A percentile compares a stretch with the other conserved stretches of the same genome.
Conservation (phyloP, 2,113 vertebrate genomes). For the Cygnus buccinator region DNA sequence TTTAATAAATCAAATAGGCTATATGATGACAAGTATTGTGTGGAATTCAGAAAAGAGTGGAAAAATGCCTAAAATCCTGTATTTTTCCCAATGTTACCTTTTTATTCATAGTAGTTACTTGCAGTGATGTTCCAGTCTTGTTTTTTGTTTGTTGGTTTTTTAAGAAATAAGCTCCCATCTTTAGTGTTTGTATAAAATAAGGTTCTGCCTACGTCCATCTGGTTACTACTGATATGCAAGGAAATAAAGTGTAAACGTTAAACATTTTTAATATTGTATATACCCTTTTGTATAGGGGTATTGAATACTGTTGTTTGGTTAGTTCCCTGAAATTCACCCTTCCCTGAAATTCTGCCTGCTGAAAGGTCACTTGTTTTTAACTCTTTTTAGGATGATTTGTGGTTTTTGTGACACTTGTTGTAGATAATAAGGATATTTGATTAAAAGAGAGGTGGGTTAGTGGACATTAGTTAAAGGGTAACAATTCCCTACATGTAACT, state of each 20-base stretch:
- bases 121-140: not conserved
- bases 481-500: not conserved
- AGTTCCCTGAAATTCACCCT: not conserved
- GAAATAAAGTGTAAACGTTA: not conserved
- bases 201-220: not conserved
- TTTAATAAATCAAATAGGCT: constrained; percentile 29
- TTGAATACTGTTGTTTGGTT: not conserved
- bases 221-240: not conserved
- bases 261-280: not conserved
- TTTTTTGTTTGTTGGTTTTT: no score
- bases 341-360: not conserved
- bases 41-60: not conserved
- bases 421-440: not conserved
- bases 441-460: constrained; percentile 3
- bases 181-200: not conserved
- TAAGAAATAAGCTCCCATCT: not conserved
- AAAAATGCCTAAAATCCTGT: not conserved
- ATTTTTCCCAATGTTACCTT: not conserved
- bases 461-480: not conserved
- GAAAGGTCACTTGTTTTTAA: not conserved
- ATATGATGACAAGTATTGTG: not conserved
- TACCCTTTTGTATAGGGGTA: not conserved
- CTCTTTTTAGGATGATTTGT: not conserved
- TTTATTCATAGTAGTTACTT: not conserved
- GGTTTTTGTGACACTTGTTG: not conserved